Evolutionary conservation across 53 echinoderm and acorn worm genomes (phyloP).

Genomic region (Henricia sp.): DNA sequence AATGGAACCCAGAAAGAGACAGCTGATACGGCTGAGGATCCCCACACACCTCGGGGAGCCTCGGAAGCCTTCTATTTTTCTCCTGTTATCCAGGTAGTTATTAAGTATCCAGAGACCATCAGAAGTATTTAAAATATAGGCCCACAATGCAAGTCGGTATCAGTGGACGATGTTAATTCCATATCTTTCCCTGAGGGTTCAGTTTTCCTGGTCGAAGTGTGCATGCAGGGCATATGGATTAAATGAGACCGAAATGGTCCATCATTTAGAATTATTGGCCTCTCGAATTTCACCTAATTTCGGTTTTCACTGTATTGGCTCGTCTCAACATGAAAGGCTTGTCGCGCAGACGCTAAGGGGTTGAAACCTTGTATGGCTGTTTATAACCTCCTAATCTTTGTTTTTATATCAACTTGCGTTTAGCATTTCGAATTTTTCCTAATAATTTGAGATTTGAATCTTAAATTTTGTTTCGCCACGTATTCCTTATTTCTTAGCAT

Average conservation of each 20-base stretch:
- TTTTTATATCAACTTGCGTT: too few species aligned
- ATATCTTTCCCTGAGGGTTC: constrained; percentile 22
- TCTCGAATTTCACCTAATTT: constrained; percentile 58
- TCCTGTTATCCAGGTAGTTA: constrained; percentile 28
- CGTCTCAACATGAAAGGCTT: neutral
- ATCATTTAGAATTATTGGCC: constrained; percentile 27
- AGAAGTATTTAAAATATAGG: constrained; percentile 10
- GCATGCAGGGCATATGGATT: constrained; percentile 7
- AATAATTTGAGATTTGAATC: too few species aligned
- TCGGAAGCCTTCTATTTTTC: neutral
- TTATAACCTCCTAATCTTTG: neutral
- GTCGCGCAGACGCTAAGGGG: neutral
- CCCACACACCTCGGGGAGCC: constrained; percentile 14
- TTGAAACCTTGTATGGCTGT: neutral
- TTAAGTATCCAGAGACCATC: constrained; percentile 34
- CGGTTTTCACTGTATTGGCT: constrained; percentile 8
- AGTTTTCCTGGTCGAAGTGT: neutral
- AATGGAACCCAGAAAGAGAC: constrained; percentile 40
- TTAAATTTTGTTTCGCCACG: too few species aligned
- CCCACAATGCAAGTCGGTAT: neutral
- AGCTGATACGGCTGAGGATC: constrained; percentile 48
- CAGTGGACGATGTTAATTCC: constrained; percentile 26
- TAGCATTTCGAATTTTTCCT: too few species aligned
- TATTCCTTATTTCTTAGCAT: too few species aligned
- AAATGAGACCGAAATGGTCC: constrained; percentile 41